These are phyloP conservation scores for Urophycis tenuis DNA, from an alignment of 2,797 vertebrate species.

Conservation along the genomic window DNA sequence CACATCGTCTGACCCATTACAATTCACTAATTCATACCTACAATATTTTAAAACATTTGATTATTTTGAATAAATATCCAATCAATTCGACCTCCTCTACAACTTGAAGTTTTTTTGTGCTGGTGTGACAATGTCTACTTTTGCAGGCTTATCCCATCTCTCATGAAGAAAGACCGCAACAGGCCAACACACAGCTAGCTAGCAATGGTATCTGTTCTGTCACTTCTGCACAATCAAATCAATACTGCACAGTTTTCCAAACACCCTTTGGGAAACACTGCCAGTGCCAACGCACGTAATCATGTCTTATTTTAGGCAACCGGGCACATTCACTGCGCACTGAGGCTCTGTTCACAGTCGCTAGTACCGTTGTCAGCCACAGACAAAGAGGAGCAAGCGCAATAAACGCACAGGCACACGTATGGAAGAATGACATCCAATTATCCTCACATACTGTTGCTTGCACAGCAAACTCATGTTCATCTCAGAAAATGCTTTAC, in stretches of 20 bases:
- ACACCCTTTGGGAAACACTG: neutral
- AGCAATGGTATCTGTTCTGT: neutral
- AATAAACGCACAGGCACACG: neutral
- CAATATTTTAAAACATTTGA: no score
- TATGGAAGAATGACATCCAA: constrained; percentile 1
- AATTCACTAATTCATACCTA: neutral
- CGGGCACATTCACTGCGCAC: neutral
- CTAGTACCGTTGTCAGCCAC: no score
- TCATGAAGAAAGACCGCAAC: neutral
- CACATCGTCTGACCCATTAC: no score
- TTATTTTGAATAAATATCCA: neutral
- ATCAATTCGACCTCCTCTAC: neutral
- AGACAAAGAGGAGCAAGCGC: neutral
- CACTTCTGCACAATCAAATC: constrained; percentile 2
- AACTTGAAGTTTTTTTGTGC: neutral
- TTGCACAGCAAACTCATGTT: neutral
- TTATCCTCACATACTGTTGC: neutral
- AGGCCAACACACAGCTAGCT: neutral
- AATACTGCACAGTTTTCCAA: neutral
- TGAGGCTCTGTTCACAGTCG: neutral
- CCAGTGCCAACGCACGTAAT: neutral
- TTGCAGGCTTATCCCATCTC: neutral
- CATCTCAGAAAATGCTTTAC: constrained; percentile 3
- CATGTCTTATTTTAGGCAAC: neutral
- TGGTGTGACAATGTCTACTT: neutral